Evolutionary conservation across 2,797 vertebrate species (phyloP).

Genomic region (Zenarchopterus dispar): DNA sequence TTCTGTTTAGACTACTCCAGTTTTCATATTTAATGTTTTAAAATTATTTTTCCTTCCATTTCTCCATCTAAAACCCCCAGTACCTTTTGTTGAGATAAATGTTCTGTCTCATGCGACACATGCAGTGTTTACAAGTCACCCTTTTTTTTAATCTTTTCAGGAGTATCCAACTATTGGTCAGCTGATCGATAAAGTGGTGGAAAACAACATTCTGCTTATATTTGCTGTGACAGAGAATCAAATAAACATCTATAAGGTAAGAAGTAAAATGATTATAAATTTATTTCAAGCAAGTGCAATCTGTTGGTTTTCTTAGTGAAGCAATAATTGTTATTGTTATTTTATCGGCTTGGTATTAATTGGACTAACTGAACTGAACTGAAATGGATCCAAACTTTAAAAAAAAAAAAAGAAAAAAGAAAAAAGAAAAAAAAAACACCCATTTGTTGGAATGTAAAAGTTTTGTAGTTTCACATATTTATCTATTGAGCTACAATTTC

Average conservation of each 20-base stretch:
- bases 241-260: slow-evolving; percentile 90
- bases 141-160: slow-evolving; percentile 64
- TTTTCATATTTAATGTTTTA: too few species aligned
- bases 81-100: not conserved
- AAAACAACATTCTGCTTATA: slow-evolving; percentile 96
- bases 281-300: too few species aligned
- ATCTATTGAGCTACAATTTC: slow-evolving; percentile 39
- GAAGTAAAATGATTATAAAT: slow-evolving; percentile 3
- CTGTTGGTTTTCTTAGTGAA: too few species aligned
- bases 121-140: slow-evolving; percentile 7
- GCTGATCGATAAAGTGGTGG: slow-evolving; percentile 94
- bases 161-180: slow-evolving; percentile 97
- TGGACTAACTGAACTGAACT: too few species aligned
- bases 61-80: not conserved
- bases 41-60: not conserved
- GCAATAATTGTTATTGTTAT: too few species aligned
- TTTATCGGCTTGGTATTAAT: too few species aligned
- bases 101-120: not conserved
- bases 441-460: slow-evolving; percentile 16
- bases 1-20: too few species aligned
- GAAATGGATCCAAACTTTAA: not conserved
- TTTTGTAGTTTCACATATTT: slow-evolving; percentile 46
- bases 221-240: slow-evolving; percentile 92
- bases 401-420: not conserved
- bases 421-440: not conserved